Evolutionary conservation across 1,140 invertebrate species (phyloP).

Genomic region (Diuraphis noxia): DNA sequence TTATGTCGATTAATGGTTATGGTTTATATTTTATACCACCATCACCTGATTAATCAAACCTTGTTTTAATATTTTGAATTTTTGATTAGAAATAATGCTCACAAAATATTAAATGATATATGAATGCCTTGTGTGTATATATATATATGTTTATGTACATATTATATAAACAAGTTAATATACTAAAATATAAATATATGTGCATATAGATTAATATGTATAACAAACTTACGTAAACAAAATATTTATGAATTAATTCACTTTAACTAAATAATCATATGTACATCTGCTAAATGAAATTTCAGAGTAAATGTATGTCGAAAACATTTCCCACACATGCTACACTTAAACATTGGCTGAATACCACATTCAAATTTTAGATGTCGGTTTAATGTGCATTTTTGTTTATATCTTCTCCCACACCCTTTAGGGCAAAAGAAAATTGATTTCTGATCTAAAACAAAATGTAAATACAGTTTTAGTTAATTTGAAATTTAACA

Average conservation of each 20-base stretch:
- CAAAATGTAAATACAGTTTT: neutral
- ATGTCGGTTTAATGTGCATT: constrained; percentile 62
- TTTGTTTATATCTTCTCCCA: constrained; percentile 57
- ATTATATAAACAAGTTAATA: neutral
- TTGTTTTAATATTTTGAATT: neutral
- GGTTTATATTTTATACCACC: neutral
- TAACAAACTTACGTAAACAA: neutral
- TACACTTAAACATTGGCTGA: constrained; percentile 53
- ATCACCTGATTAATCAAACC: neutral
- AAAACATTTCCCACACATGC: constrained; percentile 57
- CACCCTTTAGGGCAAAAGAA: constrained; percentile 55
- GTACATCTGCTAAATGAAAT: constrained; percentile 42
- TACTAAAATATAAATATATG: neutral
- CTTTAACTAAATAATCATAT: constrained; percentile 35
- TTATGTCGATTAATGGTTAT: neutral
- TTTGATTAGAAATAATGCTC: neutral
- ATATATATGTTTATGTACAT: no score
- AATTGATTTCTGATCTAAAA: constrained; percentile 24
- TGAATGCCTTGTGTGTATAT: no score
- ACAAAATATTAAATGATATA: neutral
- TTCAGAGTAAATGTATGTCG: constrained; percentile 55
- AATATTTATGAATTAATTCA: neutral
- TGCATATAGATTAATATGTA: neutral
- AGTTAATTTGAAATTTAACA: neutral
- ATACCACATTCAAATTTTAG: constrained; percentile 64